Evolutionary conservation across 2,888 invertebrate genomes (phyloP), one percentile per base, ranked within the genome.

Genomic region (Graphium colonna): DNA sequence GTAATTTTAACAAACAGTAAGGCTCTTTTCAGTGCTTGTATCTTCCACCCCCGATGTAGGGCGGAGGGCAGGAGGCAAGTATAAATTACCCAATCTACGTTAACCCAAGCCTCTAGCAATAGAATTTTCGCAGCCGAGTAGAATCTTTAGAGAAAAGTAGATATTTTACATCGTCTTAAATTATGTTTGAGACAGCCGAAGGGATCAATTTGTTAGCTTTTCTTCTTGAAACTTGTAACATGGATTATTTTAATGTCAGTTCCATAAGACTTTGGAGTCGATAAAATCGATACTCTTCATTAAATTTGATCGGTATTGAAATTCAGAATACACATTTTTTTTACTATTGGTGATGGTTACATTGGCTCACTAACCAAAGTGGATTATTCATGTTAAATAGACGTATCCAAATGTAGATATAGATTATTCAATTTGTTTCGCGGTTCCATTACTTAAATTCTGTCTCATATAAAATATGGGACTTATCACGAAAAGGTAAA

Each of bases 1-100:
- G 78, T 80, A 82, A 82, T 83, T 84, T 83, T 79, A 82, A 81
- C 77, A 77, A 80, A 80, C 76, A 79, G 71, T 74, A 74, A 75
- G 73, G 75, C 74, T 79, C 73, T 72, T 69, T 77, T 73, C 70
- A 73, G 69, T 72, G 73, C 78, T 77, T 77, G 75, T 77, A 77
- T 72, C 75, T 69, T 65, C 70, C 72, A 69, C 69, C 71, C 67
- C 65, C 63, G 58, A 63, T 63, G 63, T 59, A 60, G 63, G 65
- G 70, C 61, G 68, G 75, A 71, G 72, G 71, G 74, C 65, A 71
- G 75, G 77, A 75, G 82, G 85, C 82, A 78, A 86, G 79, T 86
- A 87, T 87, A 88, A 87, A 88, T 86, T 87, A 85, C 86, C 85
- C 82, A 87, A 87, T 87, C 86, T 85, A 79, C 83, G 80, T 72